These are phyloP conservation scores for Zaprionus davidi DNA, from an alignment of 1,140 invertebrate genomes.

Conservation along the genomic window DNA sequence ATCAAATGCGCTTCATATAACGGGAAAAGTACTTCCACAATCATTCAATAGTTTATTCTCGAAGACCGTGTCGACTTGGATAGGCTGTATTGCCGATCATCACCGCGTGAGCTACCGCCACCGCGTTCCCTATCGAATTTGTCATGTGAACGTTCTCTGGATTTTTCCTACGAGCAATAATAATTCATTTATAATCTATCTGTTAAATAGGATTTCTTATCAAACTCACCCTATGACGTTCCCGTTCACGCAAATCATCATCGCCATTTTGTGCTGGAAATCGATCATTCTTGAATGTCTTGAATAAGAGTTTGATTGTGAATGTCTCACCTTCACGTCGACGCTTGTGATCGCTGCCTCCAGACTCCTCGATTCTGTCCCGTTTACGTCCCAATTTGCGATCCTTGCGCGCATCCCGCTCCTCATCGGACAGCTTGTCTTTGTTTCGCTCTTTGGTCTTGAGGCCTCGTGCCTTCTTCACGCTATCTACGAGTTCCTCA, in stretches of 20 bases:
- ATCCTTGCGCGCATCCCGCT: constrained; percentile 90
- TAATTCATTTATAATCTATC: neutral
- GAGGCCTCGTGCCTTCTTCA: constrained; percentile 88
- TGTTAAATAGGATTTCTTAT: neutral
- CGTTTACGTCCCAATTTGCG: constrained; percentile 90
- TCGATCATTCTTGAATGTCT: constrained; percentile 50
- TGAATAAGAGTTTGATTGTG: constrained; percentile 28
- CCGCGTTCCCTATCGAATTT: constrained; percentile 75
- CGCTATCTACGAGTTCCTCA: constrained; percentile 85
- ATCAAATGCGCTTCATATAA: constrained; percentile 53
- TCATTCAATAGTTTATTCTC: constrained; percentile 68
- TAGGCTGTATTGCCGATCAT: constrained; percentile 74
- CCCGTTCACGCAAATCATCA: constrained; percentile 72
- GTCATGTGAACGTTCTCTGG: constrained; percentile 79
- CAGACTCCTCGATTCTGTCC: constrained; percentile 89
- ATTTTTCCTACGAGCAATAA: constrained; percentile 64
- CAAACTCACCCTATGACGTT: constrained; percentile 75
- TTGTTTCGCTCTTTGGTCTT: constrained; percentile 87
- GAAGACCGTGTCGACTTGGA: constrained; percentile 75
- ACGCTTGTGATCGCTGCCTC: constrained; percentile 88
- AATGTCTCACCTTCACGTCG: constrained; percentile 88
- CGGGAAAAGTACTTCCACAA: constrained; percentile 12
- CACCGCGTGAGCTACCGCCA: constrained; percentile 56
- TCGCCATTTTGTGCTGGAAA: constrained; percentile 81
- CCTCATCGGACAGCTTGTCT: constrained; percentile 86